Base-by-base conservation (phyloP, 1,140 invertebrate genomes). In the Leptestheria dahalacensis region DNA sequence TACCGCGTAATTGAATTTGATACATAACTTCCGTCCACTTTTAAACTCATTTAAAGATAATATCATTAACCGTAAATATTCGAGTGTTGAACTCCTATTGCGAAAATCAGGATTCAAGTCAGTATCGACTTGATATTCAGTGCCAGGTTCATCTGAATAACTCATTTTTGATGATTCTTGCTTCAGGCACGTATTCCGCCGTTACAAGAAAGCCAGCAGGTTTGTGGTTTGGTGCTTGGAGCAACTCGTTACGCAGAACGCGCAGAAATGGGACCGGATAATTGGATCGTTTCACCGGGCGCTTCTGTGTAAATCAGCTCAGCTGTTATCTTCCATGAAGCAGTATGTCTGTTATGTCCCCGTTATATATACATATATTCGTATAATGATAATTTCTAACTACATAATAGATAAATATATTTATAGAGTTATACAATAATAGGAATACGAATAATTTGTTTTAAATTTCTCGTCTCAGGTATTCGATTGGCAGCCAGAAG, bases 171-270 rank as follows among this genome's bases (percentile, higher is more conserved):
- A n/a, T n/a, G n/a, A n/a, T 52, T 3, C 50, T 15, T 12, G 28
- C 25, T 47, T 47, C 10, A 55, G 53, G 25, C 26, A 33, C 11
- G 24, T 26, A 18, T 29, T 55, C 53, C 53, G 53, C 33, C 53
- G 25, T 3, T 55, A 33, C 33, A 33, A 33, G 12, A 28, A 55
- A 28, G 21, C 53, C 18, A 55, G 53, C 28, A 26, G 53, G 15
- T 55, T 29, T 25, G 53, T 55, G 26, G 26, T 26, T 2, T 55
- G 53, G 53, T 55, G 53, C 20, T 10, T 55, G 24, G 53, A 55
- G n/a, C 53, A 55, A 18, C 53, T 55, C 1, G 26, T 20, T n/a
- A 55, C 53, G 26, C 53, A 55, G 12, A 55, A 55, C 33, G 20
- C 26, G 10, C 26, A 55, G 12, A 26, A 55, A 12, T 55, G 53